Conservation (phyloP, 30 jellyfish, hydroid and myxozoan genomes). For the Cassiopea xamachana region DNA sequence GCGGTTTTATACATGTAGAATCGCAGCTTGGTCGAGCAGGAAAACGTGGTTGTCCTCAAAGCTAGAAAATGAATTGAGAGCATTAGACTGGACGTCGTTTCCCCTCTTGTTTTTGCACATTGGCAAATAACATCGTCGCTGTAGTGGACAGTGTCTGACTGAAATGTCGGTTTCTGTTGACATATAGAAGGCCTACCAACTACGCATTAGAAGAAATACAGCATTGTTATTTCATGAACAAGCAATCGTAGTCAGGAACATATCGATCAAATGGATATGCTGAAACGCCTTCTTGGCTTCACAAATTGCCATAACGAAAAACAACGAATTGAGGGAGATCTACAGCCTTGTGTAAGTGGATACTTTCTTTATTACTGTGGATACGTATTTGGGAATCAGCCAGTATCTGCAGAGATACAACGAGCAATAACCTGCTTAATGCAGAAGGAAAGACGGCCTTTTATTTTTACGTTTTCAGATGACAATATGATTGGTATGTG, state of each 20-base stretch:
- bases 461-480: slow-evolving; percentile 31
- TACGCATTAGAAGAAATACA: not conserved
- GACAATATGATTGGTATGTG: slow-evolving; percentile 42
- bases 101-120: slow-evolving; percentile 15
- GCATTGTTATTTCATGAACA: not conserved
- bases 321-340: slow-evolving; percentile 31
- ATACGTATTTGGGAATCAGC: slow-evolving; percentile 53
- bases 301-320: slow-evolving; percentile 67
- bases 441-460: slow-evolving; percentile 40
- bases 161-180: not conserved
- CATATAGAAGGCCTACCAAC: not conserved
- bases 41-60: slow-evolving; percentile 33
- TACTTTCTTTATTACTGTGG: slow-evolving; percentile 41
- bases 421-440: slow-evolving; percentile 17
- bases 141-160: not conserved
- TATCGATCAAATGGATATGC: slow-evolving; percentile 40
- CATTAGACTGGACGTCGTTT: not conserved
- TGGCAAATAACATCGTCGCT: not conserved
- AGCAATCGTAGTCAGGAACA: no score
- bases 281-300: slow-evolving; percentile 63
- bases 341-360: slow-evolving; percentile 51
- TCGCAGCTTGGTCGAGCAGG: slow-evolving; percentile 51
- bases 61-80: slow-evolving; percentile 26
- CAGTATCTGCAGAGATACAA: slow-evolving; percentile 58
- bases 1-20: slow-evolving; percentile 21